These are phyloP conservation scores for Thecocarcelia acutangulata DNA, from an alignment of 2,888 invertebrate species.

Conservation along the genomic window DNA sequence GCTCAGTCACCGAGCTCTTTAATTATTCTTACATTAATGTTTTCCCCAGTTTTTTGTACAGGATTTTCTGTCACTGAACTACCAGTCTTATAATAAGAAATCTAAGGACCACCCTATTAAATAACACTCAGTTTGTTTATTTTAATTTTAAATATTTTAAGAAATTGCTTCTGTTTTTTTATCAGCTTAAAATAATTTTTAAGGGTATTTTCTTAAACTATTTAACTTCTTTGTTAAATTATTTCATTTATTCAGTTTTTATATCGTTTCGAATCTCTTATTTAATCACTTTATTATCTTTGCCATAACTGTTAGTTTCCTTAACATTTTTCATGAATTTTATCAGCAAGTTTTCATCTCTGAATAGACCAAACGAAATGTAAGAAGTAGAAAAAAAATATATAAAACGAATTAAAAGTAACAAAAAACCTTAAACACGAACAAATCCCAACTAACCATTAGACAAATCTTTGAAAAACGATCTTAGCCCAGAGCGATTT, in stretches of 20 bases:
- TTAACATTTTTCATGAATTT: conserved; percentile 21
- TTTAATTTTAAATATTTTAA: too few relatives aligned
- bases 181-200: too few relatives aligned
- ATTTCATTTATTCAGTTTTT: conserved; percentile 26
- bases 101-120: too few relatives aligned
- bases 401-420: conserved; percentile 26
- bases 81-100: too few relatives aligned
- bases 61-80: too few relatives aligned
- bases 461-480: conserved; percentile 63
- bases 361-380: background rate
- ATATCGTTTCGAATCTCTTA: conserved; percentile 34
- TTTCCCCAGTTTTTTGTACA: too few relatives aligned
- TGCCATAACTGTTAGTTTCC: conserved; percentile 14
- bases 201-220: conserved; percentile 8
- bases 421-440: conserved; percentile 62
- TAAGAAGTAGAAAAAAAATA: background rate
- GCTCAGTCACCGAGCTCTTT: too few relatives aligned
- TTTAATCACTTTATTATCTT: conserved; percentile 67
- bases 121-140: too few relatives aligned
- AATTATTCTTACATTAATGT: too few relatives aligned
- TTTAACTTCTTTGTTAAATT: conserved; percentile 2
- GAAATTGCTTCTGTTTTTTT: too few relatives aligned
- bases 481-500: conserved; percentile 65
- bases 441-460: conserved; percentile 50
- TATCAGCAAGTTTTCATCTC: conserved; percentile 65